Base-by-base conservation (phyloP, 2,113 vertebrate species). In the Pavo muticus region DNA sequence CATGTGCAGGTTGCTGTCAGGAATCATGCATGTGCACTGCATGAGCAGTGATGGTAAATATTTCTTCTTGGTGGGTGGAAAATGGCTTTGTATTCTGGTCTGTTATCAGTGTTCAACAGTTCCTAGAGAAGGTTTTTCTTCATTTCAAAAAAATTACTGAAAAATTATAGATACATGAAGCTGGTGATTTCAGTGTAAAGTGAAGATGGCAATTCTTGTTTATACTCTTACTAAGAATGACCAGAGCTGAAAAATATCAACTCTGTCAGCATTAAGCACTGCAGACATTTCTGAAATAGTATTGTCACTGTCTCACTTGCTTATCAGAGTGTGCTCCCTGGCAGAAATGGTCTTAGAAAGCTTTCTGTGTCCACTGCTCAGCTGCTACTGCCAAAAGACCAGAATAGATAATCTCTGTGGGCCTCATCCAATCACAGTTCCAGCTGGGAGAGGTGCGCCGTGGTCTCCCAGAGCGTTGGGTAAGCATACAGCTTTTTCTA, bases 261-360 rank as follows among this genome's bases (percentile, higher is more conserved):
- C 67, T 80, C 57, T 84, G 42, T 88, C 88, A 92, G n/a, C 64
- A 88, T 27, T 67, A 61, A 70, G 45, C 32, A 15, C 75, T 67
- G 83, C 86, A 87, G 48, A 14, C 44, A 14, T 78, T 76, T 73
- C 77, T 89, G 64, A 87, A 96, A 79, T 82, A 82, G 70, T 78
- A 72, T 73, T 84, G n/a, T 63, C 74, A 63, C 59, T 86, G 61
- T 60, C 47, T 90, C 23, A 40, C 54, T 92, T 77, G 73, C 65
- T 84, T 77, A 77, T 89, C 67, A 35, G 18, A 50, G 29, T 39
- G 18, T 79, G 13, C 76, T 86, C 59, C 56, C 37, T 72, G 39
- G 6, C 37, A 83, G 50, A 90, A 86, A 74, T 60, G 10, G 9
- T 81, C 71, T 87, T 57, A 82, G 84, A 88, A 81, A 87, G 8